Conservation (phyloP, 2,888 invertebrate species). For the Pachydiplax longipennis region DNA sequence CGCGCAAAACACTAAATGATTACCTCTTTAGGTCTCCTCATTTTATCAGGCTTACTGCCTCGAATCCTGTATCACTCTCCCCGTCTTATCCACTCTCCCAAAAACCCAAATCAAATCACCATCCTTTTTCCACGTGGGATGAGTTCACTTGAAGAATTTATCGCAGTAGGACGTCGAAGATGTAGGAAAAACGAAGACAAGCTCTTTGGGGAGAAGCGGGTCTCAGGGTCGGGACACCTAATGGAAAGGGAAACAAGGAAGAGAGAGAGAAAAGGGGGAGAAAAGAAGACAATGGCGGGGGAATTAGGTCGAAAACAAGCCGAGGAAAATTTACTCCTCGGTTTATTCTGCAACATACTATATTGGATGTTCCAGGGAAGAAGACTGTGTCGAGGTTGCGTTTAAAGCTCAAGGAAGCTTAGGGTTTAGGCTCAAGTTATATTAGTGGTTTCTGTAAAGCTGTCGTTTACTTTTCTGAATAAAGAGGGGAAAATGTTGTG, state of each 20-base stretch:
- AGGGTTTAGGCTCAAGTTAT: no score
- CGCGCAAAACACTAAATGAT: neutral
- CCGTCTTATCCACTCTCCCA: neutral
- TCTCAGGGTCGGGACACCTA: no score
- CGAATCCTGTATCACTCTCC: neutral
- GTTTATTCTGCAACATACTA: no score
- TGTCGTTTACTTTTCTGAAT: no score
- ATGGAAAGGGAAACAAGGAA: neutral
- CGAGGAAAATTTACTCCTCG: no score
- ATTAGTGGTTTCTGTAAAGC: no score
- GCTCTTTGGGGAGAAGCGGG: neutral
- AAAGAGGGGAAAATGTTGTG: no score
- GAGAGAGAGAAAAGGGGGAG: neutral
- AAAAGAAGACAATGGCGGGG: neutral
- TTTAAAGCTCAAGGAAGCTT: no score
- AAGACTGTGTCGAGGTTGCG: no score
- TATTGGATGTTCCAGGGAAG: no score
- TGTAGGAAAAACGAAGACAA: neutral
- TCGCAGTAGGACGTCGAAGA: neutral
- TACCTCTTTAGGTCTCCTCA: neutral
- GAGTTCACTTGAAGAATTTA: neutral
- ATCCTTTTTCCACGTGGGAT: constrained; percentile 1
- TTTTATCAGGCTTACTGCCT: neutral
- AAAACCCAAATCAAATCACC: constrained; percentile 16
- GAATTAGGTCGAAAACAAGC: neutral